Conservation (phyloP, 2,113 vertebrate species). For the Hippopotamus amphibius region DNA sequence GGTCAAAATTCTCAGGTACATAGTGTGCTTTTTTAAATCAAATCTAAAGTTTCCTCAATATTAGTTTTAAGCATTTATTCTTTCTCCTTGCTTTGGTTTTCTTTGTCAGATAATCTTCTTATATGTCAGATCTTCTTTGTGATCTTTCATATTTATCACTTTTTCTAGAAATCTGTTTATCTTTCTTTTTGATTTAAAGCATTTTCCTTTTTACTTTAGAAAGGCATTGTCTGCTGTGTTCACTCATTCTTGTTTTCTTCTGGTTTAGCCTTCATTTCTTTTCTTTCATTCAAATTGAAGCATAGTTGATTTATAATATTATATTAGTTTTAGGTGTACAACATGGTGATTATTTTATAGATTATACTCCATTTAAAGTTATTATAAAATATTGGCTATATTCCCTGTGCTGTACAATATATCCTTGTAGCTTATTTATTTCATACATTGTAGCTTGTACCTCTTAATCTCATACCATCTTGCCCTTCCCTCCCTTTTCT, state of each 20-base stretch:
- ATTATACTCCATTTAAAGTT: not conserved
- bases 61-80: constrained; percentile 29
- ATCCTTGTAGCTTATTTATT: not conserved
- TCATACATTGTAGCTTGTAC: not conserved
- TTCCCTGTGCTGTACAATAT: not conserved
- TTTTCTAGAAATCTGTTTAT: not conserved
- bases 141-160: not conserved
- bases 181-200: not conserved
- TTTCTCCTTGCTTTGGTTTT: constrained; percentile 24
- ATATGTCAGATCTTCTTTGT: not conserved
- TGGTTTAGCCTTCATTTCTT: not conserved
- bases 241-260: not conserved
- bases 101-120: not conserved
- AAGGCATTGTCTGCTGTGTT: constrained; percentile 10
- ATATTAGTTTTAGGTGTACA: not conserved
- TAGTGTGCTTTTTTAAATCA: not conserved
- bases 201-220: not conserved
- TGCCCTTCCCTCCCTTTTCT: not conserved
- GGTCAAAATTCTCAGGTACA: constrained; percentile 21
- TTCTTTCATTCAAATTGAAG: not conserved
- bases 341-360: not conserved
- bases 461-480: not conserved
- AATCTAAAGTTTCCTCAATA: constrained; percentile 5
- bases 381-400: not conserved
- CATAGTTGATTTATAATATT: not conserved